These are phyloP conservation scores for Agrotis ipsilon DNA, from an alignment of 2,888 invertebrate genomes.

Conservation along the genomic window DNA sequence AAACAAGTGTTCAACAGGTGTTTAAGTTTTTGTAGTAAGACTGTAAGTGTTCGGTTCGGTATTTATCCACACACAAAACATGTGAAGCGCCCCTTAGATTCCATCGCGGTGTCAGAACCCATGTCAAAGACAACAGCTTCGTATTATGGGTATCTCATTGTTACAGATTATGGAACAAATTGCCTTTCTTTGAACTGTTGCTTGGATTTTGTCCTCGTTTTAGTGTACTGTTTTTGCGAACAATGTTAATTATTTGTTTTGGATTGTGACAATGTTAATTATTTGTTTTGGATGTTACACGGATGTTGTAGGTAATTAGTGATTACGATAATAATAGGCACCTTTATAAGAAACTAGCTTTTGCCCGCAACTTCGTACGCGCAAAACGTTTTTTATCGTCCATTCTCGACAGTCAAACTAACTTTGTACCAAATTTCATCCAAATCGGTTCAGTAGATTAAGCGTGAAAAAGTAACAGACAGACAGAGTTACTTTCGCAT, in stretches of 20 bases:
- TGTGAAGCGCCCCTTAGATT: conserved; percentile 35
- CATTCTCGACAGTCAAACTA: no score
- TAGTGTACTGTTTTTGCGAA: background rate
- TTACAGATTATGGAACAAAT: conserved; percentile 66
- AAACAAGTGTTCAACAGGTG: no score
- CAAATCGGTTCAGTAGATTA: no score
- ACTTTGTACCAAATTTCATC: no score
- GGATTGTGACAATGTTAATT: conserved; percentile 26
- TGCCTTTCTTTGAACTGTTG: conserved; percentile 55
- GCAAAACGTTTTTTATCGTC: no score
- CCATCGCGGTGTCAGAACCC: conserved; percentile 57
- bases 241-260: conserved; percentile 8
- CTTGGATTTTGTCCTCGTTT: conserved; percentile 29
- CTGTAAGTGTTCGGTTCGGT: no score
- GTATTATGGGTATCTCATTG: conserved; percentile 52
- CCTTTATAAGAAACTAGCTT: no score
- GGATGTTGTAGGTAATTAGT: background rate
- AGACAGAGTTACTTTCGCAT: no score
- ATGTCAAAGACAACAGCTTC: conserved; percentile 50
- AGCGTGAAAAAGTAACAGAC: no score
- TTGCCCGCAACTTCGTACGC: no score
- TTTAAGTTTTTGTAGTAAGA: no score
- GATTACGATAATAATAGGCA: background rate
- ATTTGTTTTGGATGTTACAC: background rate
- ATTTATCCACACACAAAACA: no score